Evolutionary conservation across 37 sponge, comb jelly and placozoan genomes (phyloP).

Genomic region (Cliona cf. orientalis): DNA sequence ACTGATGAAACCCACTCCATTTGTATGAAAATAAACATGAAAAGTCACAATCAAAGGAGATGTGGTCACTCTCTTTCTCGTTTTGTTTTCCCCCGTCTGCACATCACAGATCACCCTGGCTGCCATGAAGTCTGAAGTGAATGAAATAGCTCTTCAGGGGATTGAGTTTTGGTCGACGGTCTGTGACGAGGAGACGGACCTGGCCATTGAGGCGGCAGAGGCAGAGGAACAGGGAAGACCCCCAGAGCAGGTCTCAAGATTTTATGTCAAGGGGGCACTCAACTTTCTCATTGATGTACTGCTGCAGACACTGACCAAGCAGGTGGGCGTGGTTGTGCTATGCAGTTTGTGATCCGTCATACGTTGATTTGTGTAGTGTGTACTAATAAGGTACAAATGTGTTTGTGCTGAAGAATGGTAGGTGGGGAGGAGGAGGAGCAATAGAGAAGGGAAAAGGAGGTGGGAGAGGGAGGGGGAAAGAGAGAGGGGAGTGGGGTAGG

Average conservation of each 20-base stretch:
- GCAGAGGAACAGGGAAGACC: conserved; percentile 31
- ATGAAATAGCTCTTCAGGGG: conserved; percentile 93
- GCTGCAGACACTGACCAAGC: conserved; percentile 78
- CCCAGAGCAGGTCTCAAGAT: conserved; percentile 33
- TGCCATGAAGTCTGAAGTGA: conserved; percentile 86
- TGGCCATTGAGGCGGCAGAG: conserved; percentile 93
- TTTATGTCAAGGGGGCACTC: conserved; percentile 95
- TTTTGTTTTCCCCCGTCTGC: neutral
- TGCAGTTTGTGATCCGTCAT: neutral
- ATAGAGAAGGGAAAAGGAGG: too few species aligned
- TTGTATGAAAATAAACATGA: neutral
- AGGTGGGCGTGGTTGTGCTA: conserved; percentile 63
- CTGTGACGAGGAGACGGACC: conserved; percentile 96
- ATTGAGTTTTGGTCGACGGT: conserved; percentile 99
- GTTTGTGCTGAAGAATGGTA: neutral
- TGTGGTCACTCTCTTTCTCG: neutral
- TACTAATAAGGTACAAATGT: neutral
- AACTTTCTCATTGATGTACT: conserved; percentile 86
- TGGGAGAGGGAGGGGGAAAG: too few species aligned
- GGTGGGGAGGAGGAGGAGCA: too few species aligned
- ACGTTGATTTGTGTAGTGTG: conserved; percentile 21
- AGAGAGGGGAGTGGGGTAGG: too few species aligned
- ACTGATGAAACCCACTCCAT: neutral
- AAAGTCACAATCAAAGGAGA: too few species aligned
- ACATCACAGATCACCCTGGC: conserved; percentile 95